Evolutionary conservation across 1,140 invertebrate genomes (phyloP).

Genomic region (Eumaeus atala): DNA sequence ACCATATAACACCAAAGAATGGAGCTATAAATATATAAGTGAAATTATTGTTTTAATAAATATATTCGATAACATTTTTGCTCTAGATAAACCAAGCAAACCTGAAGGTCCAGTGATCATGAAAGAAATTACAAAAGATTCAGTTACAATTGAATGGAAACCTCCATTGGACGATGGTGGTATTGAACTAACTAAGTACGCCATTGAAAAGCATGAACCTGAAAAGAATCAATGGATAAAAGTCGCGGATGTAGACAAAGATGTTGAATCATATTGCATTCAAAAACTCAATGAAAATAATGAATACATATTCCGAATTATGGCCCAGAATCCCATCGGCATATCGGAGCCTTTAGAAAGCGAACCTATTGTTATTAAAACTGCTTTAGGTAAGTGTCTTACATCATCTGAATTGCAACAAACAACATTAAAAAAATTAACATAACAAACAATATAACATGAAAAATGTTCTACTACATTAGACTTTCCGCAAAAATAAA

Average conservation of each 20-base stretch:
- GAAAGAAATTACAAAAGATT: conserved; percentile 83
- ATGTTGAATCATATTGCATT: conserved; percentile 82
- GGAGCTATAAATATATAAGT: no score
- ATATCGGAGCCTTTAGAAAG: conserved; percentile 84
- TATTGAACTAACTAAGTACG: conserved; percentile 84
- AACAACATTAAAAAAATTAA: no score
- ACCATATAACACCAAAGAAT: no score
- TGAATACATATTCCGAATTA: conserved; percentile 90
- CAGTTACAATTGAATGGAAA: conserved; percentile 86
- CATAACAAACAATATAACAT: no score
- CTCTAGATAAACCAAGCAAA: conserved; percentile 85
- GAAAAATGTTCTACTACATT: no score
- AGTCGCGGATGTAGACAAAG: conserved; percentile 84
- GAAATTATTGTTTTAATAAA: background rate
- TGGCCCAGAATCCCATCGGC: conserved; percentile 88
- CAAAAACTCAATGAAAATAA: conserved; percentile 84
- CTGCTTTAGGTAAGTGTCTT: conserved; percentile 41
- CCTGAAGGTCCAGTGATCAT: conserved; percentile 86
- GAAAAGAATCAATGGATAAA: conserved; percentile 82
- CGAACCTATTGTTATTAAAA: conserved; percentile 79
- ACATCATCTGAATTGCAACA: background rate
- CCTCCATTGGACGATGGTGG: conserved; percentile 88
- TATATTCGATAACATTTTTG: conserved; percentile 10
- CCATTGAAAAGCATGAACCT: conserved; percentile 86
- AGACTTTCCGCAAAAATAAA: no score